phyloP scores from a whole-genome alignment of 2,797 vertebrate genomes.

The Pseudochaenichthys georgianus region DNA sequence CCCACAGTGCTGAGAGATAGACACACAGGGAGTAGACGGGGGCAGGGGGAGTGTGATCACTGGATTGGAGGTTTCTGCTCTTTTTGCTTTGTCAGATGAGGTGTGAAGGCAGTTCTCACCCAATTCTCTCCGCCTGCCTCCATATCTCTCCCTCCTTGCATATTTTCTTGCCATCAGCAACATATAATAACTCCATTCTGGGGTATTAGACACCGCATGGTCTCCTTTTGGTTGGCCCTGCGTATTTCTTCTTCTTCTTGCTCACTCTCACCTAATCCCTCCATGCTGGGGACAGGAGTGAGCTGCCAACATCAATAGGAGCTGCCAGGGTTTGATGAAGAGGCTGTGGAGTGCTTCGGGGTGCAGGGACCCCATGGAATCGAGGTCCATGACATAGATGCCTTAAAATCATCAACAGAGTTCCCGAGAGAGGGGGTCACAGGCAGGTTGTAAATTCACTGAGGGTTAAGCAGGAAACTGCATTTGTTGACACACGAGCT shows the following conservation, averaged over 20 bases:
- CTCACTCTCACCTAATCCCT: constrained; percentile 78
- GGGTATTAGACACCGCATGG: constrained; percentile 42
- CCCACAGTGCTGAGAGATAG: constrained; percentile 52
- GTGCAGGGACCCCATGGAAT: constrained; percentile 51
- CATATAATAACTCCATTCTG: constrained; percentile 49
- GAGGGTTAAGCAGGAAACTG: constrained; percentile 46
- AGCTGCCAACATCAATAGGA: constrained; percentile 79
- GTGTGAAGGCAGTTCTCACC: constrained; percentile 47
- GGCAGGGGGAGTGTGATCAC: constrained; percentile 31
- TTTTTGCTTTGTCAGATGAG: constrained; percentile 61
- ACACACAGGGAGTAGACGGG: constrained; percentile 54
- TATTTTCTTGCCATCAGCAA: constrained; percentile 53
- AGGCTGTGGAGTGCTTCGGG: constrained; percentile 66
- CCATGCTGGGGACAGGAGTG: constrained; percentile 49
- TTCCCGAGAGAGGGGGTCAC: constrained; percentile 50
- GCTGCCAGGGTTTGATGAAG: constrained; percentile 74
- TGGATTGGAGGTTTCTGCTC: constrained; percentile 32
- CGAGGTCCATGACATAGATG: constrained; percentile 49
- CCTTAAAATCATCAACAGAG: constrained; percentile 40
- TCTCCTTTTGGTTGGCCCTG: constrained; percentile 46
- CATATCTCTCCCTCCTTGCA: constrained; percentile 23
- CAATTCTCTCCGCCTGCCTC: constrained; percentile 40
- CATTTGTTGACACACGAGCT: constrained; percentile 33
- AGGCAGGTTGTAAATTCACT: constrained; percentile 50
- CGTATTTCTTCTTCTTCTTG: constrained; percentile 45